Percentiles rank a stretch among this genome's conserved stretches.
These are phyloP conservation scores for Scomber scombrus DNA, from an alignment of 2,113 vertebrate species.

Conservation along the genomic window DNA sequence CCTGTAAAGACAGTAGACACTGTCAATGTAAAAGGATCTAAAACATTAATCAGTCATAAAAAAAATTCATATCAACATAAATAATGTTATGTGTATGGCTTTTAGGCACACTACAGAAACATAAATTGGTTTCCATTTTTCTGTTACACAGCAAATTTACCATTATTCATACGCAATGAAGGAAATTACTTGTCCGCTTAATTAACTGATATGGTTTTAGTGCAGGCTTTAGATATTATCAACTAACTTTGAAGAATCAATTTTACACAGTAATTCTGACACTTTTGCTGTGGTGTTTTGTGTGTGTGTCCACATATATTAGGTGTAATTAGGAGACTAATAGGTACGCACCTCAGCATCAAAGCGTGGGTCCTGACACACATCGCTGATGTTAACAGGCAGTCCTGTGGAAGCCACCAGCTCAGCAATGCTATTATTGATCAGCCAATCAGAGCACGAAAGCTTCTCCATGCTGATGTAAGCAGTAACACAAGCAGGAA, in stretches of 20 bases:
- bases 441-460: conserved; percentile 87
- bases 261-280: too few species aligned
- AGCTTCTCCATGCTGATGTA: conserved; percentile 86
- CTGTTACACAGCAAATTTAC: background rate
- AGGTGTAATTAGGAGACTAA: background rate
- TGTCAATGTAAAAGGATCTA: background rate
- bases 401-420: conserved; percentile 87
- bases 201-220: too few species aligned
- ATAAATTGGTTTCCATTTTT: background rate
- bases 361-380: conserved; percentile 89
- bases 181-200: too few species aligned
- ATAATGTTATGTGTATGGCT: background rate
- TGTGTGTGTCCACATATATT: background rate
- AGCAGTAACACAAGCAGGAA: conserved; percentile 63
- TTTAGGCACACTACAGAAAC: background rate
- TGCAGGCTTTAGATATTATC: too few species aligned
- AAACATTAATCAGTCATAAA: background rate
- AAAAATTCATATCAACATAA: too few species aligned
- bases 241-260: too few species aligned
- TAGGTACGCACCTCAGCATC: conserved; percentile 83
- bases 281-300: background rate
- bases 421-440: conserved; percentile 89
- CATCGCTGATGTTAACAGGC: conserved; percentile 88
- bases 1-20: conserved; percentile 67
- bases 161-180: background rate